Conservation (phyloP, 2,888 invertebrate species). For the Aleiodes testaceus region DNA sequence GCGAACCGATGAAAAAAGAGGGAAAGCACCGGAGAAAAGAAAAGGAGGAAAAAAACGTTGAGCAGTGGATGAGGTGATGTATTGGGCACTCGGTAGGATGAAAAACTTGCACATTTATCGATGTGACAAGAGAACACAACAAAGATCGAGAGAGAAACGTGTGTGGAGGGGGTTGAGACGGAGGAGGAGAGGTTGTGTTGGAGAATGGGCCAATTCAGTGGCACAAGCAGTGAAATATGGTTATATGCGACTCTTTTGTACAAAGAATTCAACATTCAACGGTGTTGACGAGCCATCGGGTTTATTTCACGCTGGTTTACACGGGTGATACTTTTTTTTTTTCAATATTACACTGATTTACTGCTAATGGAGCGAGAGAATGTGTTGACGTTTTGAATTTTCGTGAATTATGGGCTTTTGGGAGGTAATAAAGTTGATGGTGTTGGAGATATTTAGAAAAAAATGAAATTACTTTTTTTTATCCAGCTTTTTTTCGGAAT, state of each 20-base stretch:
- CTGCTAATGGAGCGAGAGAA: conserved; percentile 46
- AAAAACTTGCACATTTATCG: conserved; percentile 32
- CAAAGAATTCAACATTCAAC: conserved; percentile 32
- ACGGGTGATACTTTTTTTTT: conserved; percentile 47
- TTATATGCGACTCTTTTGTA: conserved; percentile 50
- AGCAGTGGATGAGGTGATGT: conserved; percentile 27
- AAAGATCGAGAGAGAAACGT: conserved; percentile 29
- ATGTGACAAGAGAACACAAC: conserved; percentile 26
- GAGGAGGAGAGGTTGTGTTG: background rate
- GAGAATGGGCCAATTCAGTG: conserved; percentile 10
- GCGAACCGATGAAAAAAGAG: conserved; percentile 26
- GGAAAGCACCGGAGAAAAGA: conserved; percentile 9
- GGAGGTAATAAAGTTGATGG: too few species aligned
- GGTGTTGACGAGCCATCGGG: conserved; percentile 53
- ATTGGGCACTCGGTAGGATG: conserved; percentile 29
- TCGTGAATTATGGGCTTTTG: background rate
- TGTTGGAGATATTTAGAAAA: too few species aligned
- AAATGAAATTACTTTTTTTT: too few species aligned
- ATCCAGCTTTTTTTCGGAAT: too few species aligned
- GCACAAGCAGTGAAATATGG: conserved; percentile 51
- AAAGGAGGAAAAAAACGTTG: conserved; percentile 1
- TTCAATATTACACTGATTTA: conserved; percentile 61
- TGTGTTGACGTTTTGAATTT: background rate
- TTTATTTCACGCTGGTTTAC: conserved; percentile 63
- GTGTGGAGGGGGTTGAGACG: background rate